Evolutionary conservation across 2,797 vertebrate genomes (phyloP), one percentile per base, ranked within the genome.

Genomic region (Dicrostonyx torquatus): DNA sequence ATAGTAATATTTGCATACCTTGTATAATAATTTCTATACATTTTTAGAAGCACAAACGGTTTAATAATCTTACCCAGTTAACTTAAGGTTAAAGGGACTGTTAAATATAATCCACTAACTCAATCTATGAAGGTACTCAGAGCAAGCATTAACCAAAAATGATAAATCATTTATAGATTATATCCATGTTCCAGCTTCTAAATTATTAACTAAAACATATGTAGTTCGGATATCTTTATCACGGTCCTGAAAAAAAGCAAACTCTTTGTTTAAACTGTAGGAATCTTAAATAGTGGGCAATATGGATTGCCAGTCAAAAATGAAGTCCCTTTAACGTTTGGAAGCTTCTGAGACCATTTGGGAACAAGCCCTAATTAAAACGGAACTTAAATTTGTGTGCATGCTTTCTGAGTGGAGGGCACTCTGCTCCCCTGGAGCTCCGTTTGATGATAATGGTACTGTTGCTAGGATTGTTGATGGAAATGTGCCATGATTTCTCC

Each of bases 31-130:
- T 99, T 99, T 99, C 98, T 99, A 98, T 98, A 98, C 98, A 98
- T 98, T 99, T 99, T 99, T 98, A 99, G 99, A 99, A 97, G 98
- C 99, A 98, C 98, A 98, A 98, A 98, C 98, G 99, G 98, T 99
- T 99, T 99, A 99, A 99, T 99, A 99, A 98, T 98, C 99, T 99
- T 99, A 99, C 99, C 99, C 99, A 99, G 99, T 99, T 99, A 99
- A 99, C 98, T 99, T 99, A 99, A 99, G 98, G 99, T 99, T 99
- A 99, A 99, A 99, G 99, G 99, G 99, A 99, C 99, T 99, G 99
- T 99, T 98, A 99, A 99, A 99, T 99, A 99, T 99, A 99, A 99
- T 98, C 99, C 99, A 99, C 98, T 99, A 99, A 99, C 99, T 99
- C 98, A 98, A 99, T 98, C 98, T 99, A 98, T 98, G 98, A 99